These are phyloP conservation scores for Nephrotoma guestfalica DNA, from an alignment of 2,888 invertebrate genomes.

Conservation along the genomic window DNA sequence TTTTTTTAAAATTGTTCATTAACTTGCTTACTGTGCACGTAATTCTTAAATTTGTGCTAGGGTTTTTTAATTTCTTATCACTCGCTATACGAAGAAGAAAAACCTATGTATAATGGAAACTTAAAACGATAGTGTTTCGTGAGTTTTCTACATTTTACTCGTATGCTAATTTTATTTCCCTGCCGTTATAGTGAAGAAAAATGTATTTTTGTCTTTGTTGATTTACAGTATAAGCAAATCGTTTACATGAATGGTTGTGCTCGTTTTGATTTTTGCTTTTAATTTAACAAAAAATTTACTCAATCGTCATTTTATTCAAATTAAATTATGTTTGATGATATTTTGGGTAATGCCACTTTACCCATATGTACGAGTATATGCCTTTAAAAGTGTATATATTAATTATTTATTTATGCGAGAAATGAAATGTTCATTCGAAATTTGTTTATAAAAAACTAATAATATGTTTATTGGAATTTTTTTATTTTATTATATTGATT, in stretches of 20 bases:
- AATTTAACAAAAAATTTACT: neutral
- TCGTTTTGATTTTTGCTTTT: neutral
- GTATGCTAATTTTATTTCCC: neutral
- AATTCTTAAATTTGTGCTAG: too few relatives aligned
- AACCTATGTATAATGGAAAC: too few relatives aligned
- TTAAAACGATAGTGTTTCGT: neutral
- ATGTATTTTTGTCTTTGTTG: neutral
- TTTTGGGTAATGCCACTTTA: neutral
- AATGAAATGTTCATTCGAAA: too few relatives aligned
- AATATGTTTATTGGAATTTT: too few relatives aligned
- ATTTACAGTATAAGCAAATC: neutral
- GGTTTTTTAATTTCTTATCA: too few relatives aligned
- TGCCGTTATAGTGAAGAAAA: neutral
- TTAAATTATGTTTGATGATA: neutral
- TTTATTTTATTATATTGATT: too few relatives aligned
- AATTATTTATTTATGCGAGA: too few relatives aligned
- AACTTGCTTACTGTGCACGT: too few relatives aligned
- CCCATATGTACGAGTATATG: neutral
- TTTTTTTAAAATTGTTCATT: too few relatives aligned
- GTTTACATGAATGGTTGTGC: neutral
- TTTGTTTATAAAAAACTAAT: too few relatives aligned
- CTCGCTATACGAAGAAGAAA: too few relatives aligned
- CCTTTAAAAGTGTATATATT: too few relatives aligned
- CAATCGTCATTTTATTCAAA: neutral
- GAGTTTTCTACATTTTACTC: neutral